Evolutionary conservation across 1,140 invertebrate genomes (phyloP), one percentile per base, ranked within the genome.

Genomic region (Rhyzopertha dominica): DNA sequence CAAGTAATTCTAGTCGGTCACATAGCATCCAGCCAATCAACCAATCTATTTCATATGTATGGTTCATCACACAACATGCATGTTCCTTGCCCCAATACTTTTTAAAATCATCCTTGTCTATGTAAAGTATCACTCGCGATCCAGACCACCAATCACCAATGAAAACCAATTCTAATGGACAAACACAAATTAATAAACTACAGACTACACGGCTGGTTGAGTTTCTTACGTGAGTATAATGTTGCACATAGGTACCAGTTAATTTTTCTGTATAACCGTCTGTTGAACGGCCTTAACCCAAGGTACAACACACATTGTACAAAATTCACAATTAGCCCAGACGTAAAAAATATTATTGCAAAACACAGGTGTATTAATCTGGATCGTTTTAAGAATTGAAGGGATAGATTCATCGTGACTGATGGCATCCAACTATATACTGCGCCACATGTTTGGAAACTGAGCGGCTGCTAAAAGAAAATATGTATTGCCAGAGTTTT

Each of bases 41-140:
- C 90, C 94, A 98, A 66, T 98, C 95, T 40, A 95, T 82, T 74
- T 98, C 94, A 70, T 92, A 97, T 37, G 80, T 82, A 63, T 98
- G 94, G 69, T 98, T 97, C 87, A 97, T 93, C 19, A 97, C 72
- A 20, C 92, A 76, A 57, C 91, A 80, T 10, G 81, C 85, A 73
- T 96, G 90, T 63, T 96, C 91, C 49, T 87, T 85, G 8, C 89
- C 90, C 68, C 83, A 84, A 67, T 80, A 82, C 65, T 85, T 82
- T 3, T 85, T 73, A 61, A 81, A 82, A 52, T 91, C 84, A 43
- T 87, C 75, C 56, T 81, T 82, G 56, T 93, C 82, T 55, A 82
- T 77, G 58, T 90, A 92, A 12, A 93, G 60, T 31, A 76, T 68
- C 52, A 88, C 62, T 51, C 82, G 79, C 25, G 82, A 79, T 25